Conservation (phyloP, 2,797 vertebrate genomes). For the Heliangelus exortis region DNA sequence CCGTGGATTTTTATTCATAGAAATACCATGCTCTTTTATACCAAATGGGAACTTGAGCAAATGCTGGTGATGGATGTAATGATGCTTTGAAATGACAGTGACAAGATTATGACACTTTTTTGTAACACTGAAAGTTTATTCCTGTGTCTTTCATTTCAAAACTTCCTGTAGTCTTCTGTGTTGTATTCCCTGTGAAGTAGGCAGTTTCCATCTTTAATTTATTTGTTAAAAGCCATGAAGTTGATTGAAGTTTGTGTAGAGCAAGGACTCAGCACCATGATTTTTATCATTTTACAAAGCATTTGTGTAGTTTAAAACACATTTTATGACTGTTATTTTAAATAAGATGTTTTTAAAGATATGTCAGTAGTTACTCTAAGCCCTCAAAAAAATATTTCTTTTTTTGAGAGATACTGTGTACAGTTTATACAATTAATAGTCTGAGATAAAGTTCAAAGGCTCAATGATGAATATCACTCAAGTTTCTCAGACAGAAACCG, state of each 20-base stretch:
- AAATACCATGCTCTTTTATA: background rate
- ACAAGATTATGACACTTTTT: background rate
- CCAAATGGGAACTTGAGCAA: background rate
- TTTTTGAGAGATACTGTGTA: background rate
- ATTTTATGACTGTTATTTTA: background rate
- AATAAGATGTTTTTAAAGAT: background rate
- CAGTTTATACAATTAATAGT: background rate
- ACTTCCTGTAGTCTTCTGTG: background rate
- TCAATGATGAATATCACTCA: background rate
- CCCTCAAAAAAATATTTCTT: background rate
- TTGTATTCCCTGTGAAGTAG: background rate
- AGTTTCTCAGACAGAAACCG: background rate
- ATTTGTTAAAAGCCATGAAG: background rate
- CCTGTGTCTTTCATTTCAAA: background rate
- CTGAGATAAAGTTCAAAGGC: constrained; percentile 31
- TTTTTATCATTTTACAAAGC: background rate
- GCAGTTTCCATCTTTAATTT: background rate
- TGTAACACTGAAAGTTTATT: background rate
- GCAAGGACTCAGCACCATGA: background rate
- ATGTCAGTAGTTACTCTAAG: background rate
- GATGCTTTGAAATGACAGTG: background rate
- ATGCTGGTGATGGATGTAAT: background rate
- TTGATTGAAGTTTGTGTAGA: background rate
- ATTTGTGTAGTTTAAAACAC: background rate
- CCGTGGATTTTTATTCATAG: background rate